A percentile compares a stretch with the other conserved stretches of the same genome.
phyloP scores from a whole-genome alignment of 2,797 vertebrate genomes.

The Discoglossus pictus region DNA sequence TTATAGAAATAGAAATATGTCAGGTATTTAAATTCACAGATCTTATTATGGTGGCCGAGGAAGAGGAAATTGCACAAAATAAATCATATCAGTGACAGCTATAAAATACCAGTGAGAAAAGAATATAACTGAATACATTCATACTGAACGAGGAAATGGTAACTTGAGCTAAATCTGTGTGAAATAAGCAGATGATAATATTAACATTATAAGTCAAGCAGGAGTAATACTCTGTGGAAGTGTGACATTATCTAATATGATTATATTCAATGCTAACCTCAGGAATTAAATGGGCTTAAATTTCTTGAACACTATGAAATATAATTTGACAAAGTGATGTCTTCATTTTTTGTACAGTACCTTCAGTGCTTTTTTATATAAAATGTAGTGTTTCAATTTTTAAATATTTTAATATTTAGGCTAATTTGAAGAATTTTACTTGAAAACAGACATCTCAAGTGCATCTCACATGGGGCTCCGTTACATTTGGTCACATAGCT shows the following conservation, averaged over 20 bases:
- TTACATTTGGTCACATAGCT: no score
- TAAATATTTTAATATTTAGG: no score
- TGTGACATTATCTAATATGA: background rate
- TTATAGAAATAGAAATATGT: constrained; percentile 35
- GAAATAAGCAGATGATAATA: background rate
- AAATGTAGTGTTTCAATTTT: no score
- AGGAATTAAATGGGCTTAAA: background rate
- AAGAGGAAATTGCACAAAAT: constrained; percentile 23
- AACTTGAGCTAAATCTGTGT: background rate
- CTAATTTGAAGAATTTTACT: no score
- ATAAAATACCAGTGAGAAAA: constrained; percentile 2
- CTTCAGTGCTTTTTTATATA: no score
- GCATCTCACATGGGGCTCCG: no score
- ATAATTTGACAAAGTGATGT: background rate
- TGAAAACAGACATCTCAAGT: no score
- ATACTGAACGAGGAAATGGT: background rate
- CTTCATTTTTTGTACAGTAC: background rate
- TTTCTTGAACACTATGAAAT: background rate
- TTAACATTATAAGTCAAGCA: background rate
- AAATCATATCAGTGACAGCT: constrained; percentile 36
- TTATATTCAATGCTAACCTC: background rate
- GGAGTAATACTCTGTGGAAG: background rate
- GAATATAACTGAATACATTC: constrained; percentile 1
- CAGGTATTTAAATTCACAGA: constrained; percentile 23
- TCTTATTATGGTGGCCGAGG: constrained; percentile 2